Conservation (phyloP, 64 coral and sea anemone species). For the Actinia tenebrosa region DNA sequence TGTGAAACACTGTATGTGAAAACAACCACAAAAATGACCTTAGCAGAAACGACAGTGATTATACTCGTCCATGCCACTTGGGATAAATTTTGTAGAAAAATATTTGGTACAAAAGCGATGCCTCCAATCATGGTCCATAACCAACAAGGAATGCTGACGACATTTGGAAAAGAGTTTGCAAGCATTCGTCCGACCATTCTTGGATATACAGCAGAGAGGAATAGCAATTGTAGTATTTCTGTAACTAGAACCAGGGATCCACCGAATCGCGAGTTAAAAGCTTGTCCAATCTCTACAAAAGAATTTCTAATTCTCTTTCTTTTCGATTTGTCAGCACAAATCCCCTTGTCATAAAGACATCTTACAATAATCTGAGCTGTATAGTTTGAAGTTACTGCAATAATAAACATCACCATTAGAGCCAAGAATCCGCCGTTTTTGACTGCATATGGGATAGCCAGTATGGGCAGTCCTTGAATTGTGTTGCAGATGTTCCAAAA, state of each 20-base stretch:
- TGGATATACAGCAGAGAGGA: conserved; percentile 77
- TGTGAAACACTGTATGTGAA: conserved; percentile 64
- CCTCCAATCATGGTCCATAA: conserved; percentile 78
- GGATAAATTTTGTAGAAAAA: conserved; percentile 83
- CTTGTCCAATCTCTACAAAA: conserved; percentile 74
- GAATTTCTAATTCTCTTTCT: conserved; percentile 66
- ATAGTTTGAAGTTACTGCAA: conserved; percentile 79
- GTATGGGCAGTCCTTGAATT: conserved; percentile 93
- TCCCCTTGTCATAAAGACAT: conserved; percentile 67
- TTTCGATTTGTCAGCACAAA: conserved; percentile 28
- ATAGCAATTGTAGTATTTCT: conserved; percentile 63
- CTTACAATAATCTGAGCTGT: conserved; percentile 78
- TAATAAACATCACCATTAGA: conserved; percentile 51
- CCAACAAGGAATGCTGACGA: conserved; percentile 37
- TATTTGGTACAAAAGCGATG: conserved; percentile 78
- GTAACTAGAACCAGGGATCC: conserved; percentile 65
- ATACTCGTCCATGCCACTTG: conserved; percentile 99
- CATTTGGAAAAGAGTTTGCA: conserved; percentile 55
- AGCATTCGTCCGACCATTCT: conserved; percentile 80
- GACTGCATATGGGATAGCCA: conserved; percentile 86
- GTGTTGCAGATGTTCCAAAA: conserved; percentile 99
- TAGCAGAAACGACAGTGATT: conserved; percentile 78
- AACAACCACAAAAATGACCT: conserved; percentile 83
- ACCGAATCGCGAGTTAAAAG: conserved; percentile 55
- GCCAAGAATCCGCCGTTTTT: conserved; percentile 76